Base-by-base conservation (phyloP, 1,140 invertebrate species). In the Trichogramma pretiosum region DNA sequence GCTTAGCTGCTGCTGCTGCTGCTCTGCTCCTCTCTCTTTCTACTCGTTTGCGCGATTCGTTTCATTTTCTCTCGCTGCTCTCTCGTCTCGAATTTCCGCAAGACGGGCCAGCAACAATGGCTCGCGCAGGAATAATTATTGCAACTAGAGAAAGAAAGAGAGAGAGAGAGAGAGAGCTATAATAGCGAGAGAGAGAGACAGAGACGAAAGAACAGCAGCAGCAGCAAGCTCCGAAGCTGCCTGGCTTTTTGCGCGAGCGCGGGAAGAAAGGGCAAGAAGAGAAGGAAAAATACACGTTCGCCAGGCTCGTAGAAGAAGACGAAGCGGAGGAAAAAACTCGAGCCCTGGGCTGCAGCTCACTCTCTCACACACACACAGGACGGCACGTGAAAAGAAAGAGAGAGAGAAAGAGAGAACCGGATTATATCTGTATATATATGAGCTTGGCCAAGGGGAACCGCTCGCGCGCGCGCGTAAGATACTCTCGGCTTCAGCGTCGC, bases 51-150 rank as follows among this genome's bases (percentile, higher is more conserved):
- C 49, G 49, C 38, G n/a, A n/a, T 7, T 46, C 43, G 43, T 51
- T 46, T 51, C 44, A 51, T 51, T 51, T 46, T 38, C 24, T 28
- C 43, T 37, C 43, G 46, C 43, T n/a, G n/a, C 42, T 50, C 43
- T 37, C 43, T 51, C 43, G 49, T 51, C 43, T 51, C 49, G 36
- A 51, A 51, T 51, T 51, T 51, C 49, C 43, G 49, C 49, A 51
- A 51, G 43, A 51, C 43, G 49, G 49, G 2, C 38, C 39, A 51
- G 43, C 38, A 51, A 51, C 49, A 51, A 51, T 51, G 39, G 49
- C 41, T 38, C 26, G 34, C 49, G 42, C 39, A 35, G 38, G 49
- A 51, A 51, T 51, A 51, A 51, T 51, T 51, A 51, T 51, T 51
- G 49, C 49, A 46, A 14, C 22, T 14, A 22, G n/a, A 22, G 10